Evolutionary conservation across 53 echinoderm and acorn worm genomes (phyloP), one percentile per base, ranked within the genome.

Genomic region (Antedon mediterranea): DNA sequence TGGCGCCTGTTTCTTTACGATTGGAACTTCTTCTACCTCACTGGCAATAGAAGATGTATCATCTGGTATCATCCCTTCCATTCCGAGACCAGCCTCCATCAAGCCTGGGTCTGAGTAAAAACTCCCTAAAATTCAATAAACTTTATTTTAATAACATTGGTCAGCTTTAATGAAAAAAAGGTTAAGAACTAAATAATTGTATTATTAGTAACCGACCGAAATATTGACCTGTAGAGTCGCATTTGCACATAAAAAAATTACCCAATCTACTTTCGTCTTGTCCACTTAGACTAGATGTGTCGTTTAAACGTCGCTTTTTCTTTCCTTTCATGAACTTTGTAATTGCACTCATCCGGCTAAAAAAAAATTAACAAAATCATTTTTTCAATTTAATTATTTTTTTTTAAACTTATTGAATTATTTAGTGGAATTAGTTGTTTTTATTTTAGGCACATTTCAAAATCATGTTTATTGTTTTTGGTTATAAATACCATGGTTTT

Each of bases 1-100:
- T 1, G 94, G 94, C 0, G 82, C 83, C 20, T 85, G 74, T 37
- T 80, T 83, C 82, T 87, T 85, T 75, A 83, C 81, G 0, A 82
- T 81, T 28, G 87, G 86, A 14, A 90, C 75, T 41, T 77, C 81
- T 15, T 72, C 70, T 28, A 79, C 79, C 23, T 81, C 84, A 34
- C 33, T 71, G 71, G 87, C 90, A 3, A 72, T 30, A 71, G 72
- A 73, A 43, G 57, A 79, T 20, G 78, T 83, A 29, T 83, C 57
- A 70, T 84, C 85, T 34, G 77, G 79, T 43, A 81, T 74, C 71
- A 34, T 30, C 29, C 80, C 73, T 0, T 79, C 78, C 27, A 76
- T 76, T 43, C 32, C 72, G 4, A 8, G 73, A 6, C 79, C 84
- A 30, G 74, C 72, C 7, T 84, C 84, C 29, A 78, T 78, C 33